Evolutionary conservation across 1,140 invertebrate genomes (phyloP), one percentile per base, ranked within the genome.

Genomic region (Drosophila ananassae): DNA sequence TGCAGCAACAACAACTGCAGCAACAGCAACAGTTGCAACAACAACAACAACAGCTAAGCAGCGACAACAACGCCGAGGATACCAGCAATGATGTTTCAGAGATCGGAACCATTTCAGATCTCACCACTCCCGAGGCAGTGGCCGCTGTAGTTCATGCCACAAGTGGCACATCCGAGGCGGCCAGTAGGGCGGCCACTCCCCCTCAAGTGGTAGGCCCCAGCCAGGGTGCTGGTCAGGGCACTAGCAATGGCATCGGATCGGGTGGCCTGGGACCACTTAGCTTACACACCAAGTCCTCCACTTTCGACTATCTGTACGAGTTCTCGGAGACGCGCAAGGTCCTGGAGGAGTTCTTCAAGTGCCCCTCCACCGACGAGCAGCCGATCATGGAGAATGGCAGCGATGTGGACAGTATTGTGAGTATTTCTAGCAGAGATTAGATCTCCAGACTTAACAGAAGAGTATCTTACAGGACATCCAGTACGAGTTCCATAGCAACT

Each of bases 261-360:
- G 62, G 47, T 3, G 71, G 52, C 7, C 6, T 57, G 28, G 58
- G 52, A 28, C 87, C 63, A 9, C 30, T 74, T 28, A 75, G 93
- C 21, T 92, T 93, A 12, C 93, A 94, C 41, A 92, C 93, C n/a
- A 93, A 93, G 48, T 93, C 94, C 32, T 92, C 93, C 51, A 95
- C 96, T 3, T 97, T 97, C 90, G 96, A 97, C 93, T 97, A 97
- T 92, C 92, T 97, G 41, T 98, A 97, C 91, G 97, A 97, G 90
- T 97, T 97, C 92, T 97, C 96, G 2, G 97, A 98, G 92, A 98
- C 97, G 39, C 93, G 96, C 60, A 97, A 97, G 93, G 97, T 98
- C 37, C 93, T 98, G n/a, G 97, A 98, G 91, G 97, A 98, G 93
- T 98, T 98, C 92, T 98, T 97, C 92, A 96, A 96, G 91, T 98